Evolutionary conservation across 2,888 invertebrate genomes (phyloP), one percentile per base, ranked within the genome.

Genomic region (Drosophila percnosoma): DNA sequence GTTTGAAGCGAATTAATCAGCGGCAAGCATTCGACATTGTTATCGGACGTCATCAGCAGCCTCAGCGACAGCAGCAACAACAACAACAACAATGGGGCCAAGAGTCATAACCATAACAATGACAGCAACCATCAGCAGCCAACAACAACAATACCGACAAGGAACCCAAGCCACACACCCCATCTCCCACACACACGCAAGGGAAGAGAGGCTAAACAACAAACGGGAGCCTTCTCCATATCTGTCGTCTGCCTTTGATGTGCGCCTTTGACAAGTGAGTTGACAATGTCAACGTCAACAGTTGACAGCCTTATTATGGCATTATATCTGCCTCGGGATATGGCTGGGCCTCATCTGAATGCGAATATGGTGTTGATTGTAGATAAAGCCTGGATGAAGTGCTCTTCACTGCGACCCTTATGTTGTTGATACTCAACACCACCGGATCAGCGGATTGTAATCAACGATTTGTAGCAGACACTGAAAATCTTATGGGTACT

Each of bases 261-360:
- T 89, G 90, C 83, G 84, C 87, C 90, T 92, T 91, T 92, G 92
- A 92, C 92, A 92, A 90, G 86, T 91, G 91, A 92, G 91, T 92
- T 92, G 92, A 92, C 92, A 92, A 91, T 91, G 92, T 92, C 92
- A 92, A 89, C 87, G 87, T 92, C 92, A 91, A 87, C 89, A 86
- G 91, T 88, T 92, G 92, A 92, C 92, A 91, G 82, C 88, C 90
- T 90, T 87, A 91, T 91, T 92, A 91, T 91, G 85, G 88, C 75
- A 78, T 88, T 83, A 76, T 81, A 68, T 55, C 68, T 65, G 73
- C 58, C 49, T 24, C 68, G 72, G 73, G 73, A 40, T 49, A 27
- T 60, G 24, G 38, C 21, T 29, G 48, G 21, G 38, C 49, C 59
- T 15, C 73, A 24, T 53, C 45, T 18, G 29, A 36, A 27, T 24